Evolutionary conservation across 2,797 vertebrate species (phyloP).

Genomic region (Chaunax sp.): DNA sequence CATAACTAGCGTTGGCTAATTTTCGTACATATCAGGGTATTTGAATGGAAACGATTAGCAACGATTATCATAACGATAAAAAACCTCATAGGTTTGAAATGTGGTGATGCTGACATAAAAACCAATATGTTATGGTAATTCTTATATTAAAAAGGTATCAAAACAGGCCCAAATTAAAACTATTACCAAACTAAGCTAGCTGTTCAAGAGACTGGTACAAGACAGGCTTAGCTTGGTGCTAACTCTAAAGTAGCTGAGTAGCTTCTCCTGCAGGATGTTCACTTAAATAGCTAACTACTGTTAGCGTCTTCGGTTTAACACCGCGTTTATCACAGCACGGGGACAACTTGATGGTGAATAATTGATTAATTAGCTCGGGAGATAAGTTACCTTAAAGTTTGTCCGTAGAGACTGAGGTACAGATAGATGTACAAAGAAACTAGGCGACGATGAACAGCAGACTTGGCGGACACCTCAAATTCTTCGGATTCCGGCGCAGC

Average conservation of each 20-base stretch:
- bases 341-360: background rate
- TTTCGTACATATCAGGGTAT: background rate
- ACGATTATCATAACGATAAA: background rate
- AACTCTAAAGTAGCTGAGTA: conserved; percentile 48
- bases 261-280: conserved; percentile 60
- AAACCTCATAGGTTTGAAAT: conserved; percentile 17
- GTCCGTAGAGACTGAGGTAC: background rate
- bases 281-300: conserved; percentile 43
- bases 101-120: conserved; percentile 9
- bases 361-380: background rate
- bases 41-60: conserved; percentile 27
- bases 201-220: background rate
- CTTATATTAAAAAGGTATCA: background rate
- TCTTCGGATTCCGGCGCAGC: conserved; percentile 83
- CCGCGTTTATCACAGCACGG: background rate
- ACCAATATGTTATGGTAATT: accelerated
- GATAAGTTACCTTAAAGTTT: conserved; percentile 50
- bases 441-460: conserved; percentile 29
- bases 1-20: background rate
- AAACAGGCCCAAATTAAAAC: background rate
- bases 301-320: conserved; percentile 40
- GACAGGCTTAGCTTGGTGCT: conserved; percentile 39
- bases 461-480: conserved; percentile 79
- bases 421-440: conserved; percentile 11
- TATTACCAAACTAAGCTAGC: no score